Conservation (phyloP, 2,888 invertebrate species). For the Pterobdella sp. region DNA sequence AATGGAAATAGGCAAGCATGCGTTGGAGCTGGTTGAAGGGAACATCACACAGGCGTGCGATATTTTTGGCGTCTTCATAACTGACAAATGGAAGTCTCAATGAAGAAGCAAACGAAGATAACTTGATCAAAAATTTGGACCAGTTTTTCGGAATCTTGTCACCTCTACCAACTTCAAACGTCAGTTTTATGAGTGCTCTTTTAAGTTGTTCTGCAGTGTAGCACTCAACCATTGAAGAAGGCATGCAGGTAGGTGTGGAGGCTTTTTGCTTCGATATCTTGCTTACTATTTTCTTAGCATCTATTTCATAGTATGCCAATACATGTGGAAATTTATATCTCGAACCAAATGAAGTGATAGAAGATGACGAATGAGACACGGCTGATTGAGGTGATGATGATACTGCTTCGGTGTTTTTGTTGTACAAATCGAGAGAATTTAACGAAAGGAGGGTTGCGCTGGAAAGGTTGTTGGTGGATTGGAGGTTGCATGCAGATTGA, state of each 20-base stretch:
- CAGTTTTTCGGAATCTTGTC: constrained; percentile 36
- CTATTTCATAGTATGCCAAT: constrained; percentile 37
- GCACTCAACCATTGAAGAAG: constrained; percentile 11
- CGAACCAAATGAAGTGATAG: constrained; percentile 17
- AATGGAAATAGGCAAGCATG: constrained; percentile 39
- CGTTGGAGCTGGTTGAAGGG: constrained; percentile 35
- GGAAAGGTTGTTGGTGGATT: constrained; percentile 11
- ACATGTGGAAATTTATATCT: constrained; percentile 36
- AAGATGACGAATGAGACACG: neutral
- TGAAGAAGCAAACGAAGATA: constrained; percentile 26
- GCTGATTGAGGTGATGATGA: neutral
- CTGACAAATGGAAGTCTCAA: constrained; percentile 36
- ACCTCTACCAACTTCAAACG: constrained; percentile 29
- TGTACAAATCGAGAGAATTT: constrained; percentile 1
- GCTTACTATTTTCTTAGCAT: constrained; percentile 36
- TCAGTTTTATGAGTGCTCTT: constrained; percentile 36
- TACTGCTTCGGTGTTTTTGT: neutral
- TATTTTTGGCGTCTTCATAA: constrained; percentile 37
- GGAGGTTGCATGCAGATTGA: neutral
- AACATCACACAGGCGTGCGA: constrained; percentile 38
- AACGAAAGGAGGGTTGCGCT: constrained; percentile 24
- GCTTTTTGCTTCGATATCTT: constrained; percentile 30
- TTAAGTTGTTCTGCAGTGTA: constrained; percentile 38
- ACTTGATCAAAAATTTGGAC: constrained; percentile 37
- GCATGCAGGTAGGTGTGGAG: constrained; percentile 1